phyloP scores from a whole-genome alignment of 1,140 invertebrate species.

The Drosophila jambulina region DNA sequence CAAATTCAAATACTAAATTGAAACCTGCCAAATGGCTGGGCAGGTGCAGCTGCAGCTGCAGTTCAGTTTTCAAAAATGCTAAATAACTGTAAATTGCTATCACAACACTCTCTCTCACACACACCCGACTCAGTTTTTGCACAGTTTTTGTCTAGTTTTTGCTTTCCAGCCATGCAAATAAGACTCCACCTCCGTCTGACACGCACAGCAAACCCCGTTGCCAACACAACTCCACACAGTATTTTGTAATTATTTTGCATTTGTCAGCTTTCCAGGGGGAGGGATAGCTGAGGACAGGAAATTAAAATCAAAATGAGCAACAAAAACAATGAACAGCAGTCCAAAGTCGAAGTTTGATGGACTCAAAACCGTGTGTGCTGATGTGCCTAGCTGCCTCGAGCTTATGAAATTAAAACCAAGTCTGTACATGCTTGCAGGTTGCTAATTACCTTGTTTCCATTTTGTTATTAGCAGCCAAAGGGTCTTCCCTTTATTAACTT shows the following conservation, averaged over 20 bases:
- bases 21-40: conserved; percentile 31
- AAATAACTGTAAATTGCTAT: conserved; percentile 42
- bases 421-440: not conserved
- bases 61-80: conserved; percentile 16
- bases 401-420: not conserved
- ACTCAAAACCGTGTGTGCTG: not conserved
- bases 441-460: not conserved
- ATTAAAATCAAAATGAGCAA: conserved; percentile 59
- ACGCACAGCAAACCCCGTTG: conserved; percentile 28
- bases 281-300: conserved; percentile 45
- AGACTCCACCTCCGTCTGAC: not conserved
- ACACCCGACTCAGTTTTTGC: conserved; percentile 10
- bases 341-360: conserved; percentile 1
- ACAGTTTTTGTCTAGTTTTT: conserved; percentile 20
- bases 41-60: conserved; percentile 1
- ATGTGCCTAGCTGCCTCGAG: not conserved
- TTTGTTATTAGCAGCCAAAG: not conserved
- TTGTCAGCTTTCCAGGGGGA: conserved; percentile 6
- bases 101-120: conserved; percentile 12
- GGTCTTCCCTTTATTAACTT: not conserved
- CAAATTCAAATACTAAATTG: conserved; percentile 25
- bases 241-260: conserved; percentile 69
- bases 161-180: conserved; percentile 27
- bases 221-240: conserved; percentile 9
- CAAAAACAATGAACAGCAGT: conserved; percentile 36